Evolutionary conservation across 2,888 invertebrate genomes (phyloP).

Genomic region (Polyommatus iphigenia): DNA sequence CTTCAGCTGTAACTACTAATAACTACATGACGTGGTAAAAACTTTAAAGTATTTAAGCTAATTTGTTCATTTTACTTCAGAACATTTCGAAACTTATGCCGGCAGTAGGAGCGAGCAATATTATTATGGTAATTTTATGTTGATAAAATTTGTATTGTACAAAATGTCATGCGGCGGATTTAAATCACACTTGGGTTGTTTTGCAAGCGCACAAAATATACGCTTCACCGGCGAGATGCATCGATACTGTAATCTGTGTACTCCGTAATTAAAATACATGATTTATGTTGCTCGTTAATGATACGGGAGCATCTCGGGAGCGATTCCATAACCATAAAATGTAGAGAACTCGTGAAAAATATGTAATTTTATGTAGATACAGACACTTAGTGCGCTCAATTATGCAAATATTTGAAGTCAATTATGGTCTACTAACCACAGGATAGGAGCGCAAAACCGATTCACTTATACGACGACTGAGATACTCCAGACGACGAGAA

Average conservation of each 20-base stretch:
- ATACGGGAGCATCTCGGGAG: constrained; percentile 31
- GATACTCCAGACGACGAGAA: constrained; percentile 27
- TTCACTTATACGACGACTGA: constrained; percentile 41
- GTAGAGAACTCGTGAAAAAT: constrained; percentile 68
- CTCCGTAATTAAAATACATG: constrained; percentile 28
- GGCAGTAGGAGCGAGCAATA: background rate
- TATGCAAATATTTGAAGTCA: constrained; percentile 73
- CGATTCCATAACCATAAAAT: constrained; percentile 60
- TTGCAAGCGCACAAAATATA: constrained; percentile 21
- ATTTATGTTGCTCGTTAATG: constrained; percentile 28
- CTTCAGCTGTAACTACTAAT: no score
- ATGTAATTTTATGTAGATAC: constrained; percentile 76
- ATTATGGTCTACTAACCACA: constrained; percentile 73
- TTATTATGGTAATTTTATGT: background rate
- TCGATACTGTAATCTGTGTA: constrained; percentile 30
- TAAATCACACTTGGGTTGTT: background rate
- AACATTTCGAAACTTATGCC: background rate
- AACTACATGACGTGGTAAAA: no score
- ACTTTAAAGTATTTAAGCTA: background rate
- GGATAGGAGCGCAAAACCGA: constrained; percentile 66
- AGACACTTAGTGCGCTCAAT: constrained; percentile 72
- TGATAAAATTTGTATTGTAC: background rate
- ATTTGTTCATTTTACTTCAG: background rate
- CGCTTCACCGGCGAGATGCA: background rate
- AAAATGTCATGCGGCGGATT: background rate